A percentile compares a stretch with the other conserved stretches of the same genome.
These are phyloP conservation scores for Torymus auratus DNA, from an alignment of 2,888 invertebrate species.

Conservation along the genomic window DNA sequence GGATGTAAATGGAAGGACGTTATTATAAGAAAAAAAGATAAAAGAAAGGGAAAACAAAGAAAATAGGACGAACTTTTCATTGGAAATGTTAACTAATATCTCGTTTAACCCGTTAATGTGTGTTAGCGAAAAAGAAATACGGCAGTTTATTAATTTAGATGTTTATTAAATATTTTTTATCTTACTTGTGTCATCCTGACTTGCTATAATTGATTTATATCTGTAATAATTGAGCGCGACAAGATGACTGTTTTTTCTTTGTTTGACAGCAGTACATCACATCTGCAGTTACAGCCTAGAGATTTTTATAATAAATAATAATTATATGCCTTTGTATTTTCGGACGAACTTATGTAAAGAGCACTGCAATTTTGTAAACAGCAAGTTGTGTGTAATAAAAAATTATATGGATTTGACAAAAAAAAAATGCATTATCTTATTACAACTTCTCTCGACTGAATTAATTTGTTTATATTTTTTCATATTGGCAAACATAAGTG, in stretches of 20 bases:
- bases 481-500: too few species aligned
- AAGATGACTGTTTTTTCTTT: constrained; percentile 45
- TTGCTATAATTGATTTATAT: constrained; percentile 44
- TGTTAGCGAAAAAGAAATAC: constrained; percentile 43
- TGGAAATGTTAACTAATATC: constrained; percentile 43
- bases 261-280: constrained; percentile 48
- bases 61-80: constrained; percentile 33
- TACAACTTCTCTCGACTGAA: too few species aligned
- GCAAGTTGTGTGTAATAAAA: constrained; percentile 59
- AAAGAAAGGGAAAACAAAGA: neutral
- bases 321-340: constrained; percentile 54
- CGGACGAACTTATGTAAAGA: constrained; percentile 50
- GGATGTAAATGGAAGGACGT: constrained; percentile 30
- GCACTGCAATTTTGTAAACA: constrained; percentile 59
- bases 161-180: constrained; percentile 54
- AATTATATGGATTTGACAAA: constrained; percentile 57
- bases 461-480: too few species aligned
- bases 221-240: constrained; percentile 36
- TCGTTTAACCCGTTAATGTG: constrained; percentile 51
- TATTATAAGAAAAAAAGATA: constrained; percentile 42
- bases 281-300: constrained; percentile 52
- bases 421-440: neutral
- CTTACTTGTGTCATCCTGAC: constrained; percentile 39
- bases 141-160: constrained; percentile 52
- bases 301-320: constrained; percentile 53